Conservation (phyloP, 2,797 vertebrate species). For the Sternarchorhynchus goeldii region DNA sequence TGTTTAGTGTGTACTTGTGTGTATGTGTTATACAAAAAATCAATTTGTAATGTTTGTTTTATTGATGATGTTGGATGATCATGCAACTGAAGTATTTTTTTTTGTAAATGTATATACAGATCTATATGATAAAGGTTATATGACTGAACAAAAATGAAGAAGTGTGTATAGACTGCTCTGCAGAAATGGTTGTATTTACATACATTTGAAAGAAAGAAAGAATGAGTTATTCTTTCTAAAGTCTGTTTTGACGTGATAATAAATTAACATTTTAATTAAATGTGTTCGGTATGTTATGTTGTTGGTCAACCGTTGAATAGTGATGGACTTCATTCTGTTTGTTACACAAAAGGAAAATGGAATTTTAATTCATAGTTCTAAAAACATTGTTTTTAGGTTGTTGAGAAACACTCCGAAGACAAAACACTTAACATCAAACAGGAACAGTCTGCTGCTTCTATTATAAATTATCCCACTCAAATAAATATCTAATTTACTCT, state of each 20-base stretch:
- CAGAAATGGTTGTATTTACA: constrained; percentile 10
- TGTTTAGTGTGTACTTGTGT: background rate
- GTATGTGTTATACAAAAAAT: constrained; percentile 3
- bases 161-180: no score
- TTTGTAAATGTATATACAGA: background rate
- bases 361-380: background rate
- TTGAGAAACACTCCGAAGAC: constrained; percentile 3
- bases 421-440: constrained; percentile 26
- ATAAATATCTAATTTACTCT: constrained; percentile 16
- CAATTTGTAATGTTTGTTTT: no score
- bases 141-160: constrained; percentile 54
- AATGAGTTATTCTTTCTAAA: background rate
- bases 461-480: constrained; percentile 34
- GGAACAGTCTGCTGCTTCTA: constrained; percentile 6
- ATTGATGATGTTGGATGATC: no score
- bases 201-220: background rate
- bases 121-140: constrained; percentile 47
- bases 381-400: constrained; percentile 11
- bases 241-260: constrained; percentile 46
- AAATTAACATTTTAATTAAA: constrained; percentile 33
- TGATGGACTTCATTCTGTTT: constrained; percentile 1
- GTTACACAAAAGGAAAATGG: background rate
- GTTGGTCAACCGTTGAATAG: constrained; percentile 1
- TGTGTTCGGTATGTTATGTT: constrained; percentile 30
- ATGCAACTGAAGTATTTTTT: no score